Evolutionary conservation across 2,888 invertebrate species (phyloP).

Genomic region (Hirtodrosophila cameraria): DNA sequence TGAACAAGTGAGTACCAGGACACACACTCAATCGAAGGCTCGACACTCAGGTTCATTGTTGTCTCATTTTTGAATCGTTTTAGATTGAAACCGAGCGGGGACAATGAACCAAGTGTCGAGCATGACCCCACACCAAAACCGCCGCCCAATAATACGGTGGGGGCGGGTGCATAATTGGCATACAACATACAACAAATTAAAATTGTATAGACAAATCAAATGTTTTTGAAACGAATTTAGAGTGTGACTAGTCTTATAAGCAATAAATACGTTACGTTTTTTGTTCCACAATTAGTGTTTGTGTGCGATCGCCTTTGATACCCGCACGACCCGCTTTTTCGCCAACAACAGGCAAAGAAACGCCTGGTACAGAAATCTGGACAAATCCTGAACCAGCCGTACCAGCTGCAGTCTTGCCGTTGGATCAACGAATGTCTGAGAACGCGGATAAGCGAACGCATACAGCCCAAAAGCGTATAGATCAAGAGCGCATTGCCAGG

Average conservation of each 20-base stretch:
- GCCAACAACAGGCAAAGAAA: constrained; percentile 84
- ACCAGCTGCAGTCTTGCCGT: constrained; percentile 48
- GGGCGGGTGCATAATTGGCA: constrained; percentile 12
- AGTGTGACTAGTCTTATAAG: constrained; percentile 67
- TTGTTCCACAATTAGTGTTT: constrained; percentile 86
- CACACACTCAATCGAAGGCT: constrained; percentile 7
- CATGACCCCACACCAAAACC: constrained; percentile 6
- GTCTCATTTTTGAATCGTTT: constrained; percentile 75
- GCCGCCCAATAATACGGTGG: background rate
- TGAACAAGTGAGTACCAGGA: constrained; percentile 89
- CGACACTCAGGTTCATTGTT: constrained; percentile 74
- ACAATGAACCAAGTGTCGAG: constrained; percentile 71
- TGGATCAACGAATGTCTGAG: constrained; percentile 82
- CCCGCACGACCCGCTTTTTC: constrained; percentile 90
- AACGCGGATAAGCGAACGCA: constrained; percentile 85
- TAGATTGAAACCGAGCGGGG: constrained; percentile 74
- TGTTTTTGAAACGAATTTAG: constrained; percentile 50
- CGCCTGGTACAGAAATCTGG: constrained; percentile 87
- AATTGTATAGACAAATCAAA: constrained; percentile 26
- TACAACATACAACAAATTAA: constrained; percentile 1
- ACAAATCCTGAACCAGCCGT: constrained; percentile 86
- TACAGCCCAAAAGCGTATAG: constrained; percentile 88
- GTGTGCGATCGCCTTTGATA: constrained; percentile 92
- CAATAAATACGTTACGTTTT: constrained; percentile 46
- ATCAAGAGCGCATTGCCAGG: constrained; percentile 87